phyloP scores from a whole-genome alignment of 2,797 vertebrate species.

The Circus cinereus region DNA sequence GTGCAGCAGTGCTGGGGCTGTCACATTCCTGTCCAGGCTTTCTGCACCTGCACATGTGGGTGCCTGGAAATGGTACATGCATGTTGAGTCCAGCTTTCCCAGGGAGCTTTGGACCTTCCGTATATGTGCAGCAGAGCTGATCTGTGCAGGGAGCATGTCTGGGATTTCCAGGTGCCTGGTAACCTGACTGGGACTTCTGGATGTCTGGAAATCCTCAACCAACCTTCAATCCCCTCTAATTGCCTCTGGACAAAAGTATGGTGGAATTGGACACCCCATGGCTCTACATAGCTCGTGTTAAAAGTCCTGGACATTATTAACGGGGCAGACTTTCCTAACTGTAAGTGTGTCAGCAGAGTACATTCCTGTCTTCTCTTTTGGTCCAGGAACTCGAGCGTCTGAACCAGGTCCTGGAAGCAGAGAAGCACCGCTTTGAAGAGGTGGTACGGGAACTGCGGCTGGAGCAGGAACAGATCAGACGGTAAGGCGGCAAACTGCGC shows the following conservation, averaged over 20 bases:
- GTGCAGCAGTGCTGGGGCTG: background rate
- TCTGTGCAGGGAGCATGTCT: background rate
- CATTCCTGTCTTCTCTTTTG: background rate
- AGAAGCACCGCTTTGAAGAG: conserved; percentile 94
- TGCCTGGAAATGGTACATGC: background rate
- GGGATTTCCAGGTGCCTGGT: background rate
- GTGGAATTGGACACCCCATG: background rate
- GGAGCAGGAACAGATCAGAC: conserved; percentile 93
- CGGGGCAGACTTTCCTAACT: background rate
- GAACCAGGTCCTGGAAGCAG: conserved; percentile 91
- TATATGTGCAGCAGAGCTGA: background rate
- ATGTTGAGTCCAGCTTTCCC: background rate
- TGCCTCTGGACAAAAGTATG: background rate
- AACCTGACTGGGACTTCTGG: background rate
- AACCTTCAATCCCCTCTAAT: background rate
- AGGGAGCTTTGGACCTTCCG: background rate
- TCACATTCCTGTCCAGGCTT: background rate
- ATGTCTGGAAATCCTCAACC: background rate
- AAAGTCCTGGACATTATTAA: background rate
- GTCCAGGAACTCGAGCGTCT: conserved; percentile 89
- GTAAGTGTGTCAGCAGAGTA: background rate
- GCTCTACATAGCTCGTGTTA: background rate
- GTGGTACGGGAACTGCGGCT: conserved; percentile 88
- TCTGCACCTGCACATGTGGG: background rate
- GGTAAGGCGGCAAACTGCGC: conserved; percentile 60